Evolutionary conservation across 2,113 vertebrate species (phyloP).

Genomic region (Anoplopoma fimbria): DNA sequence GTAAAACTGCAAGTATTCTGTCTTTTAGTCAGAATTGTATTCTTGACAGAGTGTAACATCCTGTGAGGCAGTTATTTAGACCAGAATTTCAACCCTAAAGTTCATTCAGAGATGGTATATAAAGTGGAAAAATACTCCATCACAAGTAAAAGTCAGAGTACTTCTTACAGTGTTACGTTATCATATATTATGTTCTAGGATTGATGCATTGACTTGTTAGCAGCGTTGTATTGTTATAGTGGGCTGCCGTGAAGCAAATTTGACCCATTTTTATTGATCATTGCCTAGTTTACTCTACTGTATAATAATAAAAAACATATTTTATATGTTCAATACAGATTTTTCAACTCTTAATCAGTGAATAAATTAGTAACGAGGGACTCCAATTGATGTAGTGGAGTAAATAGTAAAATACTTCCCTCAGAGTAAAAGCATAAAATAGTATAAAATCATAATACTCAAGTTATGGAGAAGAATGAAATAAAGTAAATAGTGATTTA

Average conservation of each 20-base stretch:
- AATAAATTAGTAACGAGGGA: background rate
- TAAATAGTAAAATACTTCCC: background rate
- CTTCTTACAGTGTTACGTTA: background rate
- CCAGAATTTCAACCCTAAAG: background rate
- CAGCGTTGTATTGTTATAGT: background rate
- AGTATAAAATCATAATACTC: background rate
- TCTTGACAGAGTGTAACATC: background rate
- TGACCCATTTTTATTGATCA: background rate
- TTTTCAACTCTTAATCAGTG: background rate
- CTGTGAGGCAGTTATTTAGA: background rate
- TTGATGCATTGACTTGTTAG: background rate
- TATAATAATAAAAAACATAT: background rate
- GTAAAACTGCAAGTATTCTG: background rate
- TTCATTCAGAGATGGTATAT: background rate
- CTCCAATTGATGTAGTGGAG: background rate
- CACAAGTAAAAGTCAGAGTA: background rate
- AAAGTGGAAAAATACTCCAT: background rate
- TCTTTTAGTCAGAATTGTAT: background rate
- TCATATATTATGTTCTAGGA: background rate
- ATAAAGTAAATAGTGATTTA: background rate
- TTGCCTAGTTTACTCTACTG: background rate
- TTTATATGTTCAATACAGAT: background rate
- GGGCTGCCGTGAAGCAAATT: background rate
- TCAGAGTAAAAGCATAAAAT: background rate
- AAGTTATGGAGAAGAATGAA: too few species aligned